Percentiles rank a stretch among this genome's conserved stretches.
Conservation (phyloP, 2,113 vertebrate species). For the Boulengeromyrus knoepffleri region DNA sequence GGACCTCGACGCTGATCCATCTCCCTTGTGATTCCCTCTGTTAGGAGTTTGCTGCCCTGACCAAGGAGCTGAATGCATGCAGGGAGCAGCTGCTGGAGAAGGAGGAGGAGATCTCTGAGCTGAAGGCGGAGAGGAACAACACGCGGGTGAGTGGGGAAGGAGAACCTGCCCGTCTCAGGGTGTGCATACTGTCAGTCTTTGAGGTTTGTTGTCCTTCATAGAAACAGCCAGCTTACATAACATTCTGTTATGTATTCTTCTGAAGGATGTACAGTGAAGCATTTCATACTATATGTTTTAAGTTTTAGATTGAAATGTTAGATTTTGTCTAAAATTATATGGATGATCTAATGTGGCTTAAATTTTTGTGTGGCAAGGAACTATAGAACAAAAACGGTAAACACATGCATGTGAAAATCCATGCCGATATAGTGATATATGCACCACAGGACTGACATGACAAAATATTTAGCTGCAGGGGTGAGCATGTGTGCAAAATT, state of each 20-base stretch:
- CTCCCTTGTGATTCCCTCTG: slow-evolving; percentile 29
- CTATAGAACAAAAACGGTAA: not conserved
- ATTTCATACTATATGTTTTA: not conserved
- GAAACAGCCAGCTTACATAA: not conserved
- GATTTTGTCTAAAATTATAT: not conserved
- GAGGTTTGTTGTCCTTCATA: not conserved
- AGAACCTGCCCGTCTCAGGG: not conserved
- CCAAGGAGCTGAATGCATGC: slow-evolving; percentile 93
- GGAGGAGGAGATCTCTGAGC: slow-evolving; percentile 96
- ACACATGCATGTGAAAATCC: not conserved
- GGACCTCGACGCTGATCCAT: not conserved
- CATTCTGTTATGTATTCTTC: not conserved
- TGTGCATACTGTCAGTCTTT: not conserved
- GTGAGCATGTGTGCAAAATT: not conserved
- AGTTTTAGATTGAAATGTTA: not conserved
- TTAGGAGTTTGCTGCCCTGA: slow-evolving; percentile 95
- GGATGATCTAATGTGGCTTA: not conserved
- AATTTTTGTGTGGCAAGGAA: not conserved
- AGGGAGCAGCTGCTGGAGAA: slow-evolving; percentile 95
- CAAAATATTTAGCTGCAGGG: not conserved
- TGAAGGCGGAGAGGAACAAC: slow-evolving; percentile 98
- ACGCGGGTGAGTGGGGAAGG: slow-evolving; percentile 72
- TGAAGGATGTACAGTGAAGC: not conserved
- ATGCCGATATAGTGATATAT: not conserved
- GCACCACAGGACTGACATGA: not conserved